Evolutionary conservation across 2,888 invertebrate species (phyloP).

Genomic region (Pinctada fucata): DNA sequence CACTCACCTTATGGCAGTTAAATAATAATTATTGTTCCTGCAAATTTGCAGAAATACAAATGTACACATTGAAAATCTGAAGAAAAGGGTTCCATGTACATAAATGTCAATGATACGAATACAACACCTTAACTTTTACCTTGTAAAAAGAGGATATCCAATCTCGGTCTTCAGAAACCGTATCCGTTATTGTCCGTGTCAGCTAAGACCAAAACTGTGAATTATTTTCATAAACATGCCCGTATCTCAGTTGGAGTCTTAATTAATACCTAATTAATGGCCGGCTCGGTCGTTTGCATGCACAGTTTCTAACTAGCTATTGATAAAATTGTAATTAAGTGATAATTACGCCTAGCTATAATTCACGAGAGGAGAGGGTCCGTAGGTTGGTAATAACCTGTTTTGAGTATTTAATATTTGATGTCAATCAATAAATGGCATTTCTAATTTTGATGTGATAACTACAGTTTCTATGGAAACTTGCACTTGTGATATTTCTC

Average conservation of each 20-base stretch:
- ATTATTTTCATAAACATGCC: neutral
- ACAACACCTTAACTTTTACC: no score
- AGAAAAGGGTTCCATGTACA: no score
- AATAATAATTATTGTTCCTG: no score
- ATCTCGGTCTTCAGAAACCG: no score
- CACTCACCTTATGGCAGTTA: no score
- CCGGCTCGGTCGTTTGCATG: constrained; percentile 4
- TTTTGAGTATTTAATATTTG: constrained; percentile 3
- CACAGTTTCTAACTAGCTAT: constrained; percentile 10
- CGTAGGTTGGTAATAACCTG: neutral
- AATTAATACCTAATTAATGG: constrained; percentile 39
- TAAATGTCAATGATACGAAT: no score
- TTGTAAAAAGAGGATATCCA: no score
- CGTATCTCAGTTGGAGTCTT: constrained; percentile 33
- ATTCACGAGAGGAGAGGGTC: neutral
- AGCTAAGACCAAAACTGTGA: neutral
- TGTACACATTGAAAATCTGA: no score
- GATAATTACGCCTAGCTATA: constrained; percentile 13
- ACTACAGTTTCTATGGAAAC: neutral
- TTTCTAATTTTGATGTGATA: neutral
- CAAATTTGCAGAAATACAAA: no score
- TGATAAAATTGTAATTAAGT: constrained; percentile 30
- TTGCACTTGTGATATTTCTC: neutral
- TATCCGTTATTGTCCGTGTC: no score
- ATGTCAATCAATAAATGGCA: neutral